Percentiles rank a stretch among this genome's conserved stretches.
Evolutionary conservation across 2,888 invertebrate genomes (phyloP).

Genomic region (Ormyrus thymus): DNA sequence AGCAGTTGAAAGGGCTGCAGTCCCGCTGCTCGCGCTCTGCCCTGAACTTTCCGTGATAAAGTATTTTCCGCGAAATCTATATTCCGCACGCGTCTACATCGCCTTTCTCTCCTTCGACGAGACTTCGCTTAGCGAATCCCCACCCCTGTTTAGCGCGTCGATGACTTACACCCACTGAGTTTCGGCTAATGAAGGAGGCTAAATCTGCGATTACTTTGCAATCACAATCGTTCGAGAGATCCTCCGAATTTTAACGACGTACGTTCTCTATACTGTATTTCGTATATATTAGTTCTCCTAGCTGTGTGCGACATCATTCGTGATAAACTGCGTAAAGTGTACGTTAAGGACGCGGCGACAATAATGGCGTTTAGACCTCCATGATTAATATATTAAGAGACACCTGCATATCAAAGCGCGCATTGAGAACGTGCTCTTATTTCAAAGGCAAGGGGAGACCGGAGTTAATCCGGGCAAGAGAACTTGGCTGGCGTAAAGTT

Average conservation of each 20-base stretch:
- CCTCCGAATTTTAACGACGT: conserved; percentile 25
- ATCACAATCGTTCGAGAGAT: conserved; percentile 4
- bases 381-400: conserved; percentile 37
- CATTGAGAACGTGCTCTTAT: neutral
- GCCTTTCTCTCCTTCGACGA: conserved; percentile 6
- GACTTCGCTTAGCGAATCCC: too few species aligned
- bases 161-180: conserved; percentile 1
- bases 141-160: neutral
- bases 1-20: too few species aligned
- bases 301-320: conserved; percentile 17
- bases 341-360: conserved; percentile 47
- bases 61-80: neutral
- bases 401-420: conserved; percentile 47
- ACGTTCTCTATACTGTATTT: conserved; percentile 22
- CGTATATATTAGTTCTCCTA: conserved; percentile 14
- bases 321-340: conserved; percentile 40
- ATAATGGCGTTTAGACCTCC: conserved; percentile 48
- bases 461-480: too few species aligned
- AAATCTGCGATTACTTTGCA: neutral
- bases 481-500: too few species aligned
- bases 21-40: neutral
- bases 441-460: too few species aligned
- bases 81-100: neutral
- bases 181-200: neutral
- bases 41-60: neutral